These are phyloP conservation scores for Falco biarmicus DNA, from an alignment of 2,797 vertebrate genomes.

Conservation along the genomic window DNA sequence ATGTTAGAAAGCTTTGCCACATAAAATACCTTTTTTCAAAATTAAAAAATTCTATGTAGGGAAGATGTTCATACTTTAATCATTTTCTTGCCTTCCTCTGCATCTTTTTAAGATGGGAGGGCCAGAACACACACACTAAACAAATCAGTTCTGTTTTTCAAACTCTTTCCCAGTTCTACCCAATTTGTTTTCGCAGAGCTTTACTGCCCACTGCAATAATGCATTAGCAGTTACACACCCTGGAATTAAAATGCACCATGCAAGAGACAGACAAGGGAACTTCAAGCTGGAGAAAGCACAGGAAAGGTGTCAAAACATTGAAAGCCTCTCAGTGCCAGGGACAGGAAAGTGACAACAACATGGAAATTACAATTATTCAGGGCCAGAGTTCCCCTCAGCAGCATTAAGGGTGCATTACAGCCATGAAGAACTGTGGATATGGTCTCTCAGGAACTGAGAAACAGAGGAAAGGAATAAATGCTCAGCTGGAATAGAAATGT, in stretches of 20 bases:
- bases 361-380: constrained; percentile 28
- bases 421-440: neutral
- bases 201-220: neutral
- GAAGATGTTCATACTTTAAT: neutral
- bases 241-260: neutral
- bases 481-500: neutral
- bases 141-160: neutral
- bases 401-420: neutral
- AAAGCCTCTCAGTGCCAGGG: neutral
- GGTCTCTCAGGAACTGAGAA: neutral
- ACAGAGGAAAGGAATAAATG: neutral
- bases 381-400: neutral
- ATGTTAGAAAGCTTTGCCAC: neutral
- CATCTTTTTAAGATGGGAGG: neutral
- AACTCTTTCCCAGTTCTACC: neutral
- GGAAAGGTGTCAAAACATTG: neutral
- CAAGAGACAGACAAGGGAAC: neutral
- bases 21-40: neutral
- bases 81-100: neutral
- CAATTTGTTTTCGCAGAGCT: neutral
- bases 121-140: neutral
- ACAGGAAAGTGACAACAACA: constrained; percentile 1
- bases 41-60: neutral
- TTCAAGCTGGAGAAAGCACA: neutral
- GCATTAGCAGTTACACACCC: neutral